Evolutionary conservation across 2,113 vertebrate species (phyloP).

Genomic region (Corydoras sp.): DNA sequence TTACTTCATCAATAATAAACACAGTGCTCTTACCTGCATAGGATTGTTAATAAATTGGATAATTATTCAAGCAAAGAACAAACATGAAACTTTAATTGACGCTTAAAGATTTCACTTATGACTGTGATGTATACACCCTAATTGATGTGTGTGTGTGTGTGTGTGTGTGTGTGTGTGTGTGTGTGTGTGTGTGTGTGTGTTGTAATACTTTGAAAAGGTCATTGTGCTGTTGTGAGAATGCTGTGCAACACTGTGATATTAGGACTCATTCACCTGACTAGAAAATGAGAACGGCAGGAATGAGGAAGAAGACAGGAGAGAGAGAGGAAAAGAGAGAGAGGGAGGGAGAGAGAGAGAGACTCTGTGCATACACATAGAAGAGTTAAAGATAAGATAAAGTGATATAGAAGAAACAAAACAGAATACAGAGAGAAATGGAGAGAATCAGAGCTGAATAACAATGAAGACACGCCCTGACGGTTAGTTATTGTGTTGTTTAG

Average conservation of each 20-base stretch:
- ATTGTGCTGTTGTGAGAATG: neutral
- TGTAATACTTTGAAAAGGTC: neutral
- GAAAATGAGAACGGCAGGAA: neutral
- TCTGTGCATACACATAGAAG: too few relatives aligned
- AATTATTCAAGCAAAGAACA: constrained; percentile 60
- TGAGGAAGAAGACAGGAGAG: too few relatives aligned
- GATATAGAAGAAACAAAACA: too few relatives aligned
- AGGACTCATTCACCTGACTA: neutral
- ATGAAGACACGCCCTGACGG: neutral
- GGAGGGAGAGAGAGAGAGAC: too few relatives aligned
- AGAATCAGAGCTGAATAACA: neutral
- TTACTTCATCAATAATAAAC: constrained; percentile 22
- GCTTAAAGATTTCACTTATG: constrained; percentile 65
- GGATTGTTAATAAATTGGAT: constrained; percentile 59
- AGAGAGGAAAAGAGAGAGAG: neutral
- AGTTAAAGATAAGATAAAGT: too few relatives aligned
- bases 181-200: neutral
- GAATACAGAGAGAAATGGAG: neutral
- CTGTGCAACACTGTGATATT: neutral
- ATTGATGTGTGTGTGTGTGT: neutral
- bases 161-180: neutral
- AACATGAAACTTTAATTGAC: constrained; percentile 67
- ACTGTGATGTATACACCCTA: constrained; percentile 61
- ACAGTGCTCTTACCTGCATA: constrained; percentile 51
- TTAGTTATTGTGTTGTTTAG: neutral